Conservation (phyloP, 2,113 vertebrate genomes). For the Physeter macrocephalus region DNA sequence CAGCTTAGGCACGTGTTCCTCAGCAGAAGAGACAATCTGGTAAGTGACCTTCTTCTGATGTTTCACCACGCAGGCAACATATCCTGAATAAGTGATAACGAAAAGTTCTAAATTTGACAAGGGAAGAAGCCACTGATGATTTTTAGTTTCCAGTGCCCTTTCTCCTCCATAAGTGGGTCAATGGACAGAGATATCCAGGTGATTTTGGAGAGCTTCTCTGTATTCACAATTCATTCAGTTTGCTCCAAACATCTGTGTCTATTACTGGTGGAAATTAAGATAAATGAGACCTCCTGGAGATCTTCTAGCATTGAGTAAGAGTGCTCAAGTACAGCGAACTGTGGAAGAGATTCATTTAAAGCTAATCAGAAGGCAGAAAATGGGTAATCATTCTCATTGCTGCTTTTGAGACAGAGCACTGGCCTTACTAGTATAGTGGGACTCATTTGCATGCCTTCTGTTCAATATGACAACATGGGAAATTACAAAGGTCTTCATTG, state of each 20-base stretch:
- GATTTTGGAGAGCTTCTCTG: conserved; percentile 38
- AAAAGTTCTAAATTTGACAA: background rate
- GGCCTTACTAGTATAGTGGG: conserved; percentile 8
- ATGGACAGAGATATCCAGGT: background rate
- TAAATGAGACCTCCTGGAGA: conserved; percentile 47
- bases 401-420: background rate
- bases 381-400: background rate
- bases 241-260: conserved; percentile 48
- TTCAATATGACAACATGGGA: background rate
- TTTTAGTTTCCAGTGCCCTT: background rate
- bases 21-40: background rate
- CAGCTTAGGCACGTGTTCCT: background rate
- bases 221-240: conserved; percentile 55
- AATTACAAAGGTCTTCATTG: conserved; percentile 5
- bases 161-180: background rate
- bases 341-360: conserved; percentile 38
- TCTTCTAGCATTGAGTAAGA: conserved; percentile 23
- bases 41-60: background rate
- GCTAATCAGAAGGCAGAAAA: conserved; percentile 27
- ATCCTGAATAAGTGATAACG: background rate
- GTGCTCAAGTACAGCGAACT: conserved; percentile 21
- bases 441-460: background rate
- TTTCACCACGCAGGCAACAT: background rate
- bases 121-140: background rate
- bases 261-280: conserved; percentile 63